Evolutionary conservation across 2,113 vertebrate species (phyloP).

Genomic region (Mobula birostris): DNA sequence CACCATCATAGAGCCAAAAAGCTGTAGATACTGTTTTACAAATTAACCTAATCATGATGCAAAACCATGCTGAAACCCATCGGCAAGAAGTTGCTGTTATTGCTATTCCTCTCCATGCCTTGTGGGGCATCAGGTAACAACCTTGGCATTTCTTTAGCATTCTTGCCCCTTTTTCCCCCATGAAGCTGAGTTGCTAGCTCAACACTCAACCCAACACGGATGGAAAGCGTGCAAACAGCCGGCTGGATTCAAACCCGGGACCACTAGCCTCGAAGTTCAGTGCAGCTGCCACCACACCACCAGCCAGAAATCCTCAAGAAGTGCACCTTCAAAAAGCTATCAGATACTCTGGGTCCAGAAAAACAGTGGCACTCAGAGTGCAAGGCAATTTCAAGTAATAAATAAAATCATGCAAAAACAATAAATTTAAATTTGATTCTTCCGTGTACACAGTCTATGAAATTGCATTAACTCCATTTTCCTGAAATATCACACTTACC

Average conservation of each 20-base stretch:
- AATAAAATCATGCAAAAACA: not conserved
- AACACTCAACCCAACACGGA: too few relatives aligned
- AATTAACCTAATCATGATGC: not conserved
- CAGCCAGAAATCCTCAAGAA: not conserved
- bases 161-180: too few relatives aligned
- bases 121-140: too few relatives aligned
- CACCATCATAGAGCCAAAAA: not conserved
- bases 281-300: too few relatives aligned
- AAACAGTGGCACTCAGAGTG: not conserved
- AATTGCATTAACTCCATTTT: not conserved
- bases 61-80: not conserved
- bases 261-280: too few relatives aligned
- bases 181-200: too few relatives aligned
- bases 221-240: too few relatives aligned
- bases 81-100: not conserved
- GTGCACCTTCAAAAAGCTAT: not conserved
- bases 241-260: too few relatives aligned
- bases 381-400: not conserved
- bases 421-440: not conserved
- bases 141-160: too few relatives aligned
- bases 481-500: conserved; percentile 61
- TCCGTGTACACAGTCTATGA: not conserved
- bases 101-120: too few relatives aligned
- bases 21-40: not conserved
- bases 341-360: not conserved